A percentile compares a stretch with the other conserved stretches of the same genome.
Conservation (phyloP, 1,140 invertebrate genomes). For the Papilio polyxenes region DNA sequence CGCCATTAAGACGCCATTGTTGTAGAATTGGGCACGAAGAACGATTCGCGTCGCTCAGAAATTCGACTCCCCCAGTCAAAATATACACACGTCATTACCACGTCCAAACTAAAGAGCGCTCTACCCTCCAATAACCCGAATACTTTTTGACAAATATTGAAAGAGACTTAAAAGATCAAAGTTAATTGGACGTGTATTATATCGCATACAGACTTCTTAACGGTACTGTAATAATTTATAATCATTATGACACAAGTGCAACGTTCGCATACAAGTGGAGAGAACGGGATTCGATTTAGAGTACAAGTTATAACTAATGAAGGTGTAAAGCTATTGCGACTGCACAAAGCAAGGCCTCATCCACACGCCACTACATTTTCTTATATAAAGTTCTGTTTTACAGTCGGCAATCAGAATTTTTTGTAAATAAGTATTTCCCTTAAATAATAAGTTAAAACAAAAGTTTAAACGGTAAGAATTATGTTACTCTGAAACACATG, state of each 20-base stretch:
- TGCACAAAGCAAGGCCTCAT: slow-evolving; percentile 22
- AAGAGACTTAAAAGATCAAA: slow-evolving; percentile 31
- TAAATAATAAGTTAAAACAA: no score
- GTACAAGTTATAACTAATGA: slow-evolving; percentile 44
- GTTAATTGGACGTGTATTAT: slow-evolving; percentile 38
- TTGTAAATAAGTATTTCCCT: no score
- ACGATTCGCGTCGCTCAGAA: slow-evolving; percentile 61
- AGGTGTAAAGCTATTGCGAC: slow-evolving; percentile 37
- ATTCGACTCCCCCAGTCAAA: slow-evolving; percentile 58
- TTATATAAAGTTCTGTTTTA: neutral
- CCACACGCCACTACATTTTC: neutral
- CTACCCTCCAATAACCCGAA: neutral
- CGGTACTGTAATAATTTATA: slow-evolving; percentile 51
- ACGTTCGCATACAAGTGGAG: slow-evolving; percentile 46
- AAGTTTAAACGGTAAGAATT: no score
- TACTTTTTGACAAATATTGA: neutral
- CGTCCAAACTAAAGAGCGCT: slow-evolving; percentile 30
- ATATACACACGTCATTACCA: slow-evolving; percentile 51
- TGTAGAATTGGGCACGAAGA: slow-evolving; percentile 68
- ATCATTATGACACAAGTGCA: slow-evolving; percentile 52
- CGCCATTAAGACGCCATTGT: slow-evolving; percentile 56
- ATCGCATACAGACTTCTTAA: slow-evolving; percentile 43
- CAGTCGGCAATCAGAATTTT: neutral
- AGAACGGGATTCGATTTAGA: slow-evolving; percentile 44
- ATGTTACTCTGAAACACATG: no score